Evolutionary conservation across 2,888 invertebrate species (phyloP).

Genomic region (Eupsilia transversa): DNA sequence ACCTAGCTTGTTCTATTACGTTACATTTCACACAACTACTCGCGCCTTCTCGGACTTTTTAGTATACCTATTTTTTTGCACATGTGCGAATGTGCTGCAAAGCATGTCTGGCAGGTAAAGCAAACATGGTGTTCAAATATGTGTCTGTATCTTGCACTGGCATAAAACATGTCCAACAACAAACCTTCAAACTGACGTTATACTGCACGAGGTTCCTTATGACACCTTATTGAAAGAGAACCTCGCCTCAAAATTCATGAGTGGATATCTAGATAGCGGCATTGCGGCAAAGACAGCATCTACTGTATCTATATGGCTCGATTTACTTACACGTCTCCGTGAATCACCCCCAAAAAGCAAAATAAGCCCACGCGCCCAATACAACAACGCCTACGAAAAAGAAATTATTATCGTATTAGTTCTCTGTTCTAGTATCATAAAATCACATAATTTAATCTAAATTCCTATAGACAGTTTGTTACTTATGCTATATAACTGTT

Average conservation of each 20-base stretch:
- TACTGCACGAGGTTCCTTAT: background rate
- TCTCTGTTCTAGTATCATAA: background rate
- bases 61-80: no score
- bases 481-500: background rate
- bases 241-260: background rate
- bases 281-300: background rate
- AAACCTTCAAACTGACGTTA: background rate
- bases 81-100: no score
- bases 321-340: background rate
- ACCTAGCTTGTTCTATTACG: no score
- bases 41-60: no score
- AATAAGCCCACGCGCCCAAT: background rate
- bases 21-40: no score
- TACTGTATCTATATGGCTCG: background rate
- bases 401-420: background rate
- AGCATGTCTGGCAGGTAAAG: no score
- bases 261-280: background rate
- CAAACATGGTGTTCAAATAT: no score
- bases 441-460: background rate
- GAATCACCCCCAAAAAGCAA: background rate
- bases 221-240: background rate
- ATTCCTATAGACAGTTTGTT: conserved; percentile 6
- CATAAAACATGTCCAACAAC: background rate
- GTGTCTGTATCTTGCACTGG: no score
- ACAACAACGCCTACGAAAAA: background rate